phyloP scores from a whole-genome alignment of 2,113 vertebrate genomes.

The Riparia riparia region DNA sequence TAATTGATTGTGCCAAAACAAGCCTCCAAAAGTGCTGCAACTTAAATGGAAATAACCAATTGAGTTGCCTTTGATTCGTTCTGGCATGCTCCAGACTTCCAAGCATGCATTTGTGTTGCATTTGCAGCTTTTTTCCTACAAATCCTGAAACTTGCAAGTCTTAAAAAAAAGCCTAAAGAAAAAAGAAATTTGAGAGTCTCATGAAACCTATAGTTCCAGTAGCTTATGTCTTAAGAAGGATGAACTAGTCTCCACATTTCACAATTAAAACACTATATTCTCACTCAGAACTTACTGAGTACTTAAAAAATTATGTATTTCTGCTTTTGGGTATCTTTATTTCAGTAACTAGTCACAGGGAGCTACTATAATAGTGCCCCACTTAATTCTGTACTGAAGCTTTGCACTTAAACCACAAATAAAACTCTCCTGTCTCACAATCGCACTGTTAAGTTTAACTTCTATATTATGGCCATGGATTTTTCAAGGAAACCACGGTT shows the following conservation, averaged over 20 bases:
- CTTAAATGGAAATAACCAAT: slow-evolving; percentile 13
- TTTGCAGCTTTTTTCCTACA: neutral
- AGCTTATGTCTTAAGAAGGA: neutral
- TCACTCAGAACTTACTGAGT: neutral
- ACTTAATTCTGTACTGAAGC: neutral
- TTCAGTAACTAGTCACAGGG: neutral
- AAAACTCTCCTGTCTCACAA: neutral
- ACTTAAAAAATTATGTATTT: neutral
- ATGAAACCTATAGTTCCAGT: neutral
- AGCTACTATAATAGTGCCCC: neutral
- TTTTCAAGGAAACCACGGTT: slow-evolving; percentile 9
- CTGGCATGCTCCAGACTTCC: neutral
- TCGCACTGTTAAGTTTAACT: neutral
- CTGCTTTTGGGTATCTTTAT: neutral
- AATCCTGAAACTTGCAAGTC: neutral
- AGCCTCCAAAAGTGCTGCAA: neutral
- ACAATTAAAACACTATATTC: neutral
- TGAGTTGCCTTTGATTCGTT: slow-evolving; percentile 7
- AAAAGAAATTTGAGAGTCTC: neutral
- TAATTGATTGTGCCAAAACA: slow-evolving; percentile 42
- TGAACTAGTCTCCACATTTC: neutral
- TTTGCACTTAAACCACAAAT: neutral
- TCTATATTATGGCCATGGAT: neutral
- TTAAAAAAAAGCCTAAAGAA: neutral
- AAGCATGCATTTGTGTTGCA: neutral